Base-by-base conservation (phyloP, 2,113 vertebrate genomes). In the Cavia porcellus region DNA sequence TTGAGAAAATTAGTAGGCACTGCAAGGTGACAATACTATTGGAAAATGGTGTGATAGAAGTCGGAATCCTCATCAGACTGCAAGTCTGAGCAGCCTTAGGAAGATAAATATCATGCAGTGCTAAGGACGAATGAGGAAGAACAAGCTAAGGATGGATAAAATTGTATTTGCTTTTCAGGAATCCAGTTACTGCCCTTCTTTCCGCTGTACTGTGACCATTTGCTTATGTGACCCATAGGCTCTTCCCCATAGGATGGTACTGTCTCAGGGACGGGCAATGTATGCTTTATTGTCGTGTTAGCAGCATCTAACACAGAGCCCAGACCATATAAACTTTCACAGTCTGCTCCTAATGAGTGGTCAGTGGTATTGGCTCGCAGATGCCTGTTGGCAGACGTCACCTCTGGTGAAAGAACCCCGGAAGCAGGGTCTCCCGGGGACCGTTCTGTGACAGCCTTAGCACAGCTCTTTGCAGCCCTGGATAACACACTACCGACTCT, bases 381-480 rank as follows among this genome's bases (percentile, higher is more conserved):
- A 28, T 59, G 45, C 47, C 47, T 61, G 35, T 68, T 83, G 77
- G 80, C 38, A 81, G 79, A 59, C 57, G 30, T 57, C 52, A 24
- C 35, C 55, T 77, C 92, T 42, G 84, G 14, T 19, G 50, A 86
- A 87, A 55, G 22, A 72, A n/a, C 11, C 20, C 19, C 81, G 59
- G 38, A 64, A 68, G 74, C 32, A 22, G 2, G 42, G 22, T 25
- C 3, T 11, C 28, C 32, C 22, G 6, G 50, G 55, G 38, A 68
- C 38, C 10, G 0, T 24, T 88, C 85, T 81, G 90, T 38, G 32
- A 94, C 94, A 86, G 45, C 38, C n/a, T 89, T 25, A 87, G 62
- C 82, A 50, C 59, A 89, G 77, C 62, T 96, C 47, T 64, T 25
- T 68, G 82, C 61, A 92, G 80, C 79, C 74, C 14, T 38, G 90